Evolutionary conservation across 2,113 vertebrate species (phyloP).

Genomic region (Trichechus manatus): DNA sequence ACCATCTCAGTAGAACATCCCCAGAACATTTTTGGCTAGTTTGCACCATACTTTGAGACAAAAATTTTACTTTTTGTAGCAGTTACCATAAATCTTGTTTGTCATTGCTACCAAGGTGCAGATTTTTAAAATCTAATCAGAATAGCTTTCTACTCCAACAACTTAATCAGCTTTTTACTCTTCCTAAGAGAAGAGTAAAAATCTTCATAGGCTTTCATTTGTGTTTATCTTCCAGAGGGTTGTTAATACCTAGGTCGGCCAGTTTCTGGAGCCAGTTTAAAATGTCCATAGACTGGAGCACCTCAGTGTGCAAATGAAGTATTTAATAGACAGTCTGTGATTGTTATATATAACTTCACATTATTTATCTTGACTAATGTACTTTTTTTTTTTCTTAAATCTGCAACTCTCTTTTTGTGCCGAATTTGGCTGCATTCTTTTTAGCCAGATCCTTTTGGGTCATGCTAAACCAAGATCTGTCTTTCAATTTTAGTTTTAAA

Average conservation of each 20-base stretch:
- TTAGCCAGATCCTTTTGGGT: background rate
- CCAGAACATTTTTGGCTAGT: background rate
- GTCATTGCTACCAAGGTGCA: background rate
- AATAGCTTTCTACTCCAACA: background rate
- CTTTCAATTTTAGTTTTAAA: constrained; percentile 34
- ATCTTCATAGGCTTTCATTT: background rate
- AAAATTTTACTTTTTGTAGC: background rate
- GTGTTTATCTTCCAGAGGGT: background rate
- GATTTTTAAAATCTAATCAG: constrained; percentile 27
- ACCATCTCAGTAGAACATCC: background rate
- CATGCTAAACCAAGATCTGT: background rate
- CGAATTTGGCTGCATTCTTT: background rate
- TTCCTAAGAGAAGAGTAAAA: background rate
- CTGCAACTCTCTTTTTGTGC: background rate
- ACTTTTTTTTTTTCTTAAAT: background rate
- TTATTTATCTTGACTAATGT: background rate
- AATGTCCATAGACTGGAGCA: background rate
- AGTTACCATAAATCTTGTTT: background rate
- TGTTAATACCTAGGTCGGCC: background rate
- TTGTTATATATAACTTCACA: background rate
- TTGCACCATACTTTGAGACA: background rate
- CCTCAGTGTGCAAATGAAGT: background rate
- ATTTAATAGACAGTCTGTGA: background rate
- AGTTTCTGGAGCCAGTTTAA: background rate
- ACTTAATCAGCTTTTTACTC: background rate